Evolutionary conservation across 2,888 invertebrate species (phyloP).

Genomic region (Hirudinaria manillensis): DNA sequence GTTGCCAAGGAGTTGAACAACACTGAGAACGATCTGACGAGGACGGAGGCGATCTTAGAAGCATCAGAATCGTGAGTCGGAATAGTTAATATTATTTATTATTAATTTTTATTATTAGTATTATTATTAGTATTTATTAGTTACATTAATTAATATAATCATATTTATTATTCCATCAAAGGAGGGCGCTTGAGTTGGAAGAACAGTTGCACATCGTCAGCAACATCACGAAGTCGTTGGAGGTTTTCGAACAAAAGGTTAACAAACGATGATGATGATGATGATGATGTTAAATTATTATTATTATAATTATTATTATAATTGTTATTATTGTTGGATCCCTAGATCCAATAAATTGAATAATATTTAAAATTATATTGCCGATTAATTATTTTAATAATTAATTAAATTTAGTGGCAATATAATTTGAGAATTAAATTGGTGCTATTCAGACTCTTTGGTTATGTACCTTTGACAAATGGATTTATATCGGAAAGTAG

Average conservation of each 20-base stretch:
- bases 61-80: conserved; percentile 22
- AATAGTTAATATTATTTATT: not conserved
- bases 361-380: too few species aligned
- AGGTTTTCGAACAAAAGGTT: conserved; percentile 20
- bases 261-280: not conserved
- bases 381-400: too few species aligned
- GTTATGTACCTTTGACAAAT: too few species aligned
- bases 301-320: too few species aligned
- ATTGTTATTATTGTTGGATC: too few species aligned
- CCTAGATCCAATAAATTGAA: too few species aligned
- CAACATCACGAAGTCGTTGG: conserved; percentile 18
- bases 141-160: not conserved
- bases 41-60: conserved; percentile 23
- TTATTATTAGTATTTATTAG: not conserved
- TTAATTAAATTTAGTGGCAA: too few species aligned
- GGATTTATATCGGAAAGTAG: too few species aligned
- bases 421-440: too few species aligned
- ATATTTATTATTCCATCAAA: not conserved
- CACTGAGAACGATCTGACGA: conserved; percentile 25
- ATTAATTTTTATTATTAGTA: not conserved
- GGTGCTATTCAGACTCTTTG: too few species aligned
- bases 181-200: conserved; percentile 16
- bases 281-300: not conserved
- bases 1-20: conserved; percentile 23
- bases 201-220: conserved; percentile 25